Conservation (phyloP, 2,113 vertebrate species). For the Pelecanus crispus region DNA sequence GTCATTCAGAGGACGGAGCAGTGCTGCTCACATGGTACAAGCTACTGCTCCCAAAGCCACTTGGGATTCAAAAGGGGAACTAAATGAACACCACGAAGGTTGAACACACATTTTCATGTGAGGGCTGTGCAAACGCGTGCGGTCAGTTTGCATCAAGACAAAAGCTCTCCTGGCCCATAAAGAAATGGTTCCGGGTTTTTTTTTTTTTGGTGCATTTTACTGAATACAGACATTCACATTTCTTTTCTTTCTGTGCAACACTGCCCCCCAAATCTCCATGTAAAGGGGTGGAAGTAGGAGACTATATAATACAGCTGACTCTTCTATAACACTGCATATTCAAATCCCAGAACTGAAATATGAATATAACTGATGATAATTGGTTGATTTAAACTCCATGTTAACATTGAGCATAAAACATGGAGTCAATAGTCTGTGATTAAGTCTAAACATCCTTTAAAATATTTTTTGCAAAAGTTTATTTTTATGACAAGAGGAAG, state of each 20-base stretch:
- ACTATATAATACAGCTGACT: not conserved
- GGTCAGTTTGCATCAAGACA: not conserved
- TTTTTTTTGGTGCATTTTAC: not conserved
- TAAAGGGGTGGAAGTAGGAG: too few species aligned
- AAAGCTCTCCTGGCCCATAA: not conserved
- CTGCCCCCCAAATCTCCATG: not conserved
- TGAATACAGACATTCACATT: not conserved
- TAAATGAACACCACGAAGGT: not conserved
- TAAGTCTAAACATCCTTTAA: not conserved
- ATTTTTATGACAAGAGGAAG: not conserved
- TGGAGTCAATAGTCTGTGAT: not conserved
- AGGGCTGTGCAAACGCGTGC: not conserved
- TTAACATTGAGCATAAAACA: not conserved
- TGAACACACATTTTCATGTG: not conserved
- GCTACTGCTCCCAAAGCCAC: not conserved
- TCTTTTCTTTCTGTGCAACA: not conserved
- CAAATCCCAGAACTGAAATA: not conserved
- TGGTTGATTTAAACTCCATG: not conserved
- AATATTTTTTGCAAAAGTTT: not conserved
- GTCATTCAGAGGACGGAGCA: not conserved
- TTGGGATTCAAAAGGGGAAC: not conserved
- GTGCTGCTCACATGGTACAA: not conserved
- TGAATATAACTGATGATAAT: not conserved
- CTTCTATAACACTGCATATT: not conserved
- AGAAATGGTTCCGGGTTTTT: not conserved